A percentile compares a stretch with the other conserved stretches of the same genome.
These are phyloP conservation scores for Marronus borbonicus DNA, from an alignment of 2,888 invertebrate species.

Conservation along the genomic window DNA sequence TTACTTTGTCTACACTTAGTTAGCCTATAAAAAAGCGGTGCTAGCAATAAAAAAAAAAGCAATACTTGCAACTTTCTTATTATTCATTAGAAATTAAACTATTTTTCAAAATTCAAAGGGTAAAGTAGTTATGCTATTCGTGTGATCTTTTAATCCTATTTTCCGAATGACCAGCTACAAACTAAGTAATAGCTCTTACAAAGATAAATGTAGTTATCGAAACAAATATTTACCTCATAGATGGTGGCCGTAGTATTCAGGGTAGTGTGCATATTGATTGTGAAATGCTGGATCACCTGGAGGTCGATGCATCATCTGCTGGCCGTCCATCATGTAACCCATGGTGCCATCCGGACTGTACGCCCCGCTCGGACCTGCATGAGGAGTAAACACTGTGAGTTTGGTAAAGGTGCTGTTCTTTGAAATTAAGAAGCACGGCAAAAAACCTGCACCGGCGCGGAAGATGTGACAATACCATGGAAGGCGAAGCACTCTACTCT, in stretches of 20 bases:
- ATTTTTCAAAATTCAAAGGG: no score
- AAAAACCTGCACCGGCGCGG: conserved; percentile 50
- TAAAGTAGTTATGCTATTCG: no score
- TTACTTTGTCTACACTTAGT: no score
- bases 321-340: conserved; percentile 98
- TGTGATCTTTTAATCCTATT: no score
- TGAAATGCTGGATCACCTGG: conserved; percentile 94
- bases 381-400: conserved; percentile 90
- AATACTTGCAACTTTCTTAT: no score
- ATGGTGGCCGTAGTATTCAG: conserved; percentile 95
- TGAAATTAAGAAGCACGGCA: conserved; percentile 57
- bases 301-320: conserved; percentile 97
- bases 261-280: conserved; percentile 93
- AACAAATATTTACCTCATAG: conserved; percentile 75
- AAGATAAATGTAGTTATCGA: not conserved
- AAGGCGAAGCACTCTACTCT: conserved; percentile 54
- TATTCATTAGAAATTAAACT: no score
- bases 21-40: no score
- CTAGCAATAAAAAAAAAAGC: no score
- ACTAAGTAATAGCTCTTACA: no score
- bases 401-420: conserved; percentile 74
- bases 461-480: conserved; percentile 20
- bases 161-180: no score
- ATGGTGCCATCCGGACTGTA: conserved; percentile 97
- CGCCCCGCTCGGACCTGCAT: conserved; percentile 95